These are phyloP conservation scores for Andrena cerasifolii DNA, from an alignment of 1,140 invertebrate genomes.

Conservation along the genomic window DNA sequence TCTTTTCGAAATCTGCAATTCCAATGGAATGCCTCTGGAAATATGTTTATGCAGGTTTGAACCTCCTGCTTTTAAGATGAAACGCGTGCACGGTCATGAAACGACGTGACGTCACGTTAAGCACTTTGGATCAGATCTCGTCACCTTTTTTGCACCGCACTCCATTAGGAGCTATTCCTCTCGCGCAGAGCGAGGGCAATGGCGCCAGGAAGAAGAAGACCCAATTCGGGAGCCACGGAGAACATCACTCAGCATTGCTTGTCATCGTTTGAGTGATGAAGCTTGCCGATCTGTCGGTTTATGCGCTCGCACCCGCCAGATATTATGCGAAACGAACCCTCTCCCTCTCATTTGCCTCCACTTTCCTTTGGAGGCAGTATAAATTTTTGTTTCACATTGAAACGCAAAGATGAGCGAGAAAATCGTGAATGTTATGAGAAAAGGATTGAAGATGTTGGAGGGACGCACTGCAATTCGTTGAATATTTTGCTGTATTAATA, in stretches of 20 bases:
- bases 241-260: conserved; percentile 74
- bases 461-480: conserved; percentile 64
- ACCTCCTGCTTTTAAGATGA: neutral
- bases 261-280: conserved; percentile 74
- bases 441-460: neutral
- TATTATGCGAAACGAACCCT: conserved; percentile 58
- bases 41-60: no score
- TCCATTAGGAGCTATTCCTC: conserved; percentile 27
- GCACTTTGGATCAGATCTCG: conserved; percentile 1
- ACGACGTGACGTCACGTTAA: neutral
- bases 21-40: no score
- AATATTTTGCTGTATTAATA: conserved; percentile 77
- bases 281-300: conserved; percentile 41
- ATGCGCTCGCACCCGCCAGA: conserved; percentile 25
- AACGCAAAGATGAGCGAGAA: conserved; percentile 26
- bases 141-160: neutral
- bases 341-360: conserved; percentile 43
- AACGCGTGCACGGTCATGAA: neutral
- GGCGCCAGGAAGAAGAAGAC: conserved; percentile 29
- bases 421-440: conserved; percentile 23
- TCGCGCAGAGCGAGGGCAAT: conserved; percentile 1
- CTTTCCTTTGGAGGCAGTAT: conserved; percentile 45
- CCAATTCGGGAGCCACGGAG: conserved; percentile 39
- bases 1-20: no score
- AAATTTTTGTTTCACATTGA: conserved; percentile 45